phyloP scores from a whole-genome alignment of 2,797 vertebrate species.

The Tapera naevia region DNA sequence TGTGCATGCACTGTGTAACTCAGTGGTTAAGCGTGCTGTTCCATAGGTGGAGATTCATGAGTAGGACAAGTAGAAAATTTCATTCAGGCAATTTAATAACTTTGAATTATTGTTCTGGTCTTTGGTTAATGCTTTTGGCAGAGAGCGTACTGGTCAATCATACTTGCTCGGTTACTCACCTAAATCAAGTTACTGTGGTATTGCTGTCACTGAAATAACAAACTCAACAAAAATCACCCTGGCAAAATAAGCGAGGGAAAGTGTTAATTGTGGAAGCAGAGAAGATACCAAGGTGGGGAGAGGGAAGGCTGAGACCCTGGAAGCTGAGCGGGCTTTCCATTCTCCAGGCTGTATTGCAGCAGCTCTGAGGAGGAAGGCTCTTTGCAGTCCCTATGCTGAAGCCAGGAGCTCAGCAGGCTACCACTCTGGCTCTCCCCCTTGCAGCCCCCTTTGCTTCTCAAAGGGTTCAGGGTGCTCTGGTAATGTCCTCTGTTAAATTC shows the following conservation, averaged over 20 bases:
- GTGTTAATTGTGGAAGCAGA: neutral
- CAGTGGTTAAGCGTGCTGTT: neutral
- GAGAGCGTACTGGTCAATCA: neutral
- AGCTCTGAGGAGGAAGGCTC: neutral
- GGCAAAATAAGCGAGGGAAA: neutral
- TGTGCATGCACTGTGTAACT: neutral
- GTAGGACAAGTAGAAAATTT: slow-evolving; percentile 1
- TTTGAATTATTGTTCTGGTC: slow-evolving; percentile 35
- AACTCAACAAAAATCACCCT: neutral
- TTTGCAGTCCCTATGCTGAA: neutral
- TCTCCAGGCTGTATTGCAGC: fast-evolving
- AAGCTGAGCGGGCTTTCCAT: neutral
- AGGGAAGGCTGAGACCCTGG: neutral
- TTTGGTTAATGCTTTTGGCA: slow-evolving; percentile 38
- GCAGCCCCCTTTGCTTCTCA: neutral
- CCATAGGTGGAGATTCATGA: neutral
- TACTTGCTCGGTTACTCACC: neutral
- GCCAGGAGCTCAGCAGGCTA: neutral
- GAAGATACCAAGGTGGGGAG: neutral
- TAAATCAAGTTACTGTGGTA: slow-evolving; percentile 20
- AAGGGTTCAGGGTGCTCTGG: neutral
- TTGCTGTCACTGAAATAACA: neutral
- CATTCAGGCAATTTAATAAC: slow-evolving; percentile 31
- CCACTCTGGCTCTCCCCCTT: neutral
- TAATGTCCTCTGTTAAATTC: neutral